Evolutionary conservation across 1,140 invertebrate species (phyloP).

Genomic region (Trypoxylus dichotomus): DNA sequence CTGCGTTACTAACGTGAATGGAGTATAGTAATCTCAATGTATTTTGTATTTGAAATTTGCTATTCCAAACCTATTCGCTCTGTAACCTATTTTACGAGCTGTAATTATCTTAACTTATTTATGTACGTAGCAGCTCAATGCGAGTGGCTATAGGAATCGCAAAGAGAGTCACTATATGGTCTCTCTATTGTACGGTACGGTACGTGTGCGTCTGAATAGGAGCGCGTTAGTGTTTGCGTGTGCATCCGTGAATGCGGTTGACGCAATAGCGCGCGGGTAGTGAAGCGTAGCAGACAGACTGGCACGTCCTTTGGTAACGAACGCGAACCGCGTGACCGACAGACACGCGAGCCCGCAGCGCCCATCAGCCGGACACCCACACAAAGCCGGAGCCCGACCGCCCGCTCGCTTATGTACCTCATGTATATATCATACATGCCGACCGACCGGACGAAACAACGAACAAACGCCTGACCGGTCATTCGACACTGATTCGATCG

Average conservation of each 20-base stretch:
- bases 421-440: not conserved
- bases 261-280: conserved; percentile 25
- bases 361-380: conserved; percentile 18
- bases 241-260: conserved; percentile 25
- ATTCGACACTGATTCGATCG: not conserved
- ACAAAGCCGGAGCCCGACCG: not conserved
- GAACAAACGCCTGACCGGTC: not conserved
- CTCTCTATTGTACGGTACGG: not conserved
- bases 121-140: no score
- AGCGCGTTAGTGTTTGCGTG: not conserved
- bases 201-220: not conserved
- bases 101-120: no score
- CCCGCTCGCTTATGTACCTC: not conserved
- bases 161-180: not conserved
- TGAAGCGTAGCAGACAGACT: conserved; percentile 27
- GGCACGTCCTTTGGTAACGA: conserved; percentile 28
- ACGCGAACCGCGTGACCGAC: conserved; percentile 25
- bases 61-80: no score
- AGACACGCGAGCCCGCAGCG: conserved; percentile 25
- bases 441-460: not conserved
- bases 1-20: no score
- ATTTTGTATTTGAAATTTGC: no score
- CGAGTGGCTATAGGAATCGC: no score
- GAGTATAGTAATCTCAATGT: no score
- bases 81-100: no score